Evolutionary conservation across 2,113 vertebrate species (phyloP).

Genomic region (Thinocorus orbignyianus): DNA sequence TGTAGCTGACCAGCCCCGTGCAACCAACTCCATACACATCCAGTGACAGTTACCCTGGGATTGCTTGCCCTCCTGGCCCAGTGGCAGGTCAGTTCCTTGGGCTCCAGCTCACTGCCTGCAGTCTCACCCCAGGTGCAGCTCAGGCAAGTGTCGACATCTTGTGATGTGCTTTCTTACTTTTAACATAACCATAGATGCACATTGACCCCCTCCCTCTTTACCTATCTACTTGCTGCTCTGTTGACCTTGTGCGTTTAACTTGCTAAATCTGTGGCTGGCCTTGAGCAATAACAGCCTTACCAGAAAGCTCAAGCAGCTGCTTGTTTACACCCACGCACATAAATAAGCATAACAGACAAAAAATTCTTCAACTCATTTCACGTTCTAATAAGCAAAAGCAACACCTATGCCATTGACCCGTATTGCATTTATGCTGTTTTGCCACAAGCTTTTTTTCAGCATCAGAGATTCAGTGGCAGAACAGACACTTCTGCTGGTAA

Average conservation of each 20-base stretch:
- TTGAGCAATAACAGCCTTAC: not conserved
- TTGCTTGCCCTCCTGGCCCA: fast-evolving
- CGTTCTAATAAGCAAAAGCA: not conserved
- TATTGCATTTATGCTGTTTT: not conserved
- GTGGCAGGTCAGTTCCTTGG: not conserved
- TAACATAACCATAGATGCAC: not conserved
- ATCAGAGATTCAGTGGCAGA: not conserved
- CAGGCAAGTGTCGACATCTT: fast-evolving
- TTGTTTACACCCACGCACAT: not conserved
- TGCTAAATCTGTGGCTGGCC: not conserved
- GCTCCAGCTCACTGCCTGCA: not conserved
- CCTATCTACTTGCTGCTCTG: not conserved
- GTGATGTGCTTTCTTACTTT: not conserved
- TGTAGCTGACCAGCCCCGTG: not conserved
- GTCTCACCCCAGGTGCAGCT: not conserved
- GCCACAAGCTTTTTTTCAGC: not conserved
- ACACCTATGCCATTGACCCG: not conserved
- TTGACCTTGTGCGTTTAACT: not conserved
- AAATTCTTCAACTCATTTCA: not conserved
- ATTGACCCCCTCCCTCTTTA: not conserved
- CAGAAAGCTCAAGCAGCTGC: not conserved
- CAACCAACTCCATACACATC: not conserved
- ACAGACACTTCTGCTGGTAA: not conserved
- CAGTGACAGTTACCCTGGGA: not conserved
- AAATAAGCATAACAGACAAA: not conserved